Evolutionary conservation across 1,140 invertebrate genomes (phyloP).

Genomic region (Andricus grossulariae): DNA sequence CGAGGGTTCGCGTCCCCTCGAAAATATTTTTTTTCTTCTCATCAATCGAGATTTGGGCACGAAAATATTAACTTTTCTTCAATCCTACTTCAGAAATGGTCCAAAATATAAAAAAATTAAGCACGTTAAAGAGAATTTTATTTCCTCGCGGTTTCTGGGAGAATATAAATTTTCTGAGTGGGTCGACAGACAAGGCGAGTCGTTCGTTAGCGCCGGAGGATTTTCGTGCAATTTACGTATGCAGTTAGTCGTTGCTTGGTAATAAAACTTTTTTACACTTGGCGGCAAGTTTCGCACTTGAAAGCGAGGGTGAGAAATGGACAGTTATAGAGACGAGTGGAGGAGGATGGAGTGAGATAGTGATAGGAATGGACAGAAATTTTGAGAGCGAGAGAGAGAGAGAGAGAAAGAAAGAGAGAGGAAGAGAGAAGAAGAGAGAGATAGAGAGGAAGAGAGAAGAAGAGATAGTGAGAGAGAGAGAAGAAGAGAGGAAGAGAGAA

Average conservation of each 20-base stretch:
- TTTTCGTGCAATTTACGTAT: conserved; percentile 36
- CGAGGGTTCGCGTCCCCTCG: too few relatives aligned
- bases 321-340: neutral
- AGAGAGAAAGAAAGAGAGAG: too few relatives aligned
- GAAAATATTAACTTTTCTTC: neutral
- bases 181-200: conserved; percentile 29
- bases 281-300: conserved; percentile 25
- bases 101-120: neutral
- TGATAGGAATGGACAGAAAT: neutral
- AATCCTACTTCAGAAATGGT: neutral
- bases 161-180: conserved; percentile 19
- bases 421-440: neutral
- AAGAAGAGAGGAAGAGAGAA: too few relatives aligned
- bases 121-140: conserved; percentile 1
- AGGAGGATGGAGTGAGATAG: conserved; percentile 16
- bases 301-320: conserved; percentile 14
- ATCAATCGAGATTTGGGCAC: neutral
- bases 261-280: conserved; percentile 50
- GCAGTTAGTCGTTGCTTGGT: conserved; percentile 21
- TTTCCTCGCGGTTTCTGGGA: conserved; percentile 16
- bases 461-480: neutral
- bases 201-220: conserved; percentile 45
- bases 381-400: neutral
- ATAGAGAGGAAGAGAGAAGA: too few relatives aligned
- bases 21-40: too few relatives aligned